Base-by-base conservation (phyloP, 2,888 invertebrate genomes). In the Lumbricus terrestris region DNA sequence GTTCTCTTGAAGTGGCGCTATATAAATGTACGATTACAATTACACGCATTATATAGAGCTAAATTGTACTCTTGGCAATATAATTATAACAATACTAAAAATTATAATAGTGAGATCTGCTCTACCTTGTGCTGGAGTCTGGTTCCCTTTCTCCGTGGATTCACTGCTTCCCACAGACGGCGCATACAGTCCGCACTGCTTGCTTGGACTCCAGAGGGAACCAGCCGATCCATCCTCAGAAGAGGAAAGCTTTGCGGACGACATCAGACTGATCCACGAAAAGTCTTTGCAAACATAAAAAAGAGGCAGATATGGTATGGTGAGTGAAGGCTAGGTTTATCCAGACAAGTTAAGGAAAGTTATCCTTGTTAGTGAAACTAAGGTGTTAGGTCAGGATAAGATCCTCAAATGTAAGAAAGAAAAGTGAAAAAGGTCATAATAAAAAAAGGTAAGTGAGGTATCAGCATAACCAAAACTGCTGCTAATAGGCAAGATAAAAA, bases 201-300 rank as follows among this genome's bases (percentile, higher is more conserved):
- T 85, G 85, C 34, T 85, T 34, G 85, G 85, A 85, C 85, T 85
- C 85, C 85, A 85, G 37, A 85, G 34, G 35, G 34, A 4, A 20
- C 35, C 85, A 85, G 85, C 85, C 23, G 85, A 29, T 35, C 37
- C 85, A 85, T 35, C 18, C 23, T 34, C 35, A 34, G 37, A 37
- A 85, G 6, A 29, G 85, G 85, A 29, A 20, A 35, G 34, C 23
- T 35, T 35, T 20, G 85, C 34, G 5, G 35, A 85, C 8, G 85
- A 85, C 37, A 37, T 5, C 85, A 85, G 37, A 35, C 85, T 85
- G 20, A 35, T 37, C 85, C 85, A 85, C 20, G 85, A 85, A 85
- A 85, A 85, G 34, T 85, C 85, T 85, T 85, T n/a, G n/a, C n/a
- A n/a, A n/a, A n/a, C 85, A 35, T 85, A 85, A 85, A 85, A 69